Base-by-base conservation (phyloP, 2,113 vertebrate species). In the Urocynchramus pylzowi region DNA sequence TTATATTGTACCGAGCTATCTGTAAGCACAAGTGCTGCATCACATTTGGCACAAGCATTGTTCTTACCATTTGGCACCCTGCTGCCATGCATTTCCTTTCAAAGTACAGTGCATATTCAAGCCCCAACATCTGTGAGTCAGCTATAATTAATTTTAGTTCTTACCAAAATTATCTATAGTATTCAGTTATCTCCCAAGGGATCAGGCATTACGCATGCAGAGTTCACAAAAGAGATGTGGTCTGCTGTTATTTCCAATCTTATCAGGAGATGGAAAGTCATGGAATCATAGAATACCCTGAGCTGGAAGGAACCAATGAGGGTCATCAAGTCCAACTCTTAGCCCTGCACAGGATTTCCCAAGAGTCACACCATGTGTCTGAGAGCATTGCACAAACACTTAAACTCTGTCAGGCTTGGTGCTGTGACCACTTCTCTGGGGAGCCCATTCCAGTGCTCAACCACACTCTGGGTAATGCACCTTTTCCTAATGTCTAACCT, bases 391-490 rank as follows among this genome's bases (percentile, higher is more conserved):
- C 19, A 2, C 3, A 50, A 65, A 28, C 9, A 3, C 5, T 44
- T 65, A 14, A 65, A 16, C 15, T 27, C 19, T 42, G 9, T 28
- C 37, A 57, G 31, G 21, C 14, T 27, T 37, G 42, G 31, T 15
- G 17, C 42, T 50, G 37, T 28, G 44, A 44, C 5, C 44, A 19
- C 8, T 65, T 23, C 42, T 3, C 42, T 42, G 31, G 5, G 59
- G 17, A 57, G 0, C 7, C 41, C 1, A 2, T 16, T 42, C 18
- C 31, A 56, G 26, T 9, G 21, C 21, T 2, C 50, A 42, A 3
- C 17, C 31, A 44, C 7, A 1, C 23, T 8, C 37, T 24, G 27
- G 8, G 3, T 17, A 4, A 59, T 52, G 33, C 52, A 24, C 5
- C 11, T 60, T 81, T 26, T 26, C 20, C 4, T 60, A 18, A 53